Conservation (phyloP, 2,888 invertebrate species). For the Cetonia aurata region DNA sequence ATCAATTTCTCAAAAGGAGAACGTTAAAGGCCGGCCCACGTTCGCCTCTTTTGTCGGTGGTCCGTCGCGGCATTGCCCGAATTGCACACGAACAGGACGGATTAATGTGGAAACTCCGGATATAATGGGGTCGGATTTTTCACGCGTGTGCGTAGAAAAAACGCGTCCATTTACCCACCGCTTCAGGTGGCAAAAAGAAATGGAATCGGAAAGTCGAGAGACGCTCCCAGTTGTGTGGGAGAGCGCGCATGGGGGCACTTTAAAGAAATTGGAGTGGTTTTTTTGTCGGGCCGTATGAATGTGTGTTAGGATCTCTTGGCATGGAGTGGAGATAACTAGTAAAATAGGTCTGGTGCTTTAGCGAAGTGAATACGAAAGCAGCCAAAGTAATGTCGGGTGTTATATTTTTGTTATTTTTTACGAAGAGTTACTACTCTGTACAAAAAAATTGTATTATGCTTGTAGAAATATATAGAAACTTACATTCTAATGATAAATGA, state of each 20-base stretch:
- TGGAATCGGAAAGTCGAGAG: conserved; percentile 25
- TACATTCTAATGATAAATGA: no score
- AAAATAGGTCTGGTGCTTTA: no score
- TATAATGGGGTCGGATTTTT: conserved; percentile 38
- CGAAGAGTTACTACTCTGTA: no score
- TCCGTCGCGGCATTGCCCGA: conserved; percentile 16
- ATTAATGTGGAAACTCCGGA: conserved; percentile 35
- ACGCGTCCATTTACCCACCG: conserved; percentile 20
- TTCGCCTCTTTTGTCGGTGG: conserved; percentile 23
- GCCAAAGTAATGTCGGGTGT: no score
- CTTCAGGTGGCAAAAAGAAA: background rate
- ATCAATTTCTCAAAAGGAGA: conserved; percentile 35
- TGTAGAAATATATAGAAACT: no score
- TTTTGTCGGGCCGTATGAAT: conserved; percentile 1
- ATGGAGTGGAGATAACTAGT: no score
- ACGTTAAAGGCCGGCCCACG: conserved; percentile 15
- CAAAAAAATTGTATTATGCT: no score
- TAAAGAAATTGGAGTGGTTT: conserved; percentile 22
- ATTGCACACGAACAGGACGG: conserved; percentile 35
- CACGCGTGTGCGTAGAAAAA: conserved; percentile 26
- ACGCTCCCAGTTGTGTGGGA: background rate
- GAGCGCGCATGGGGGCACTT: background rate
- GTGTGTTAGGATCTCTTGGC: no score
- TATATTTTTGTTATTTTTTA: no score
- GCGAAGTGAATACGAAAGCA: no score